Conservation (phyloP, 2,113 vertebrate genomes). For the Cairina moschata region DNA sequence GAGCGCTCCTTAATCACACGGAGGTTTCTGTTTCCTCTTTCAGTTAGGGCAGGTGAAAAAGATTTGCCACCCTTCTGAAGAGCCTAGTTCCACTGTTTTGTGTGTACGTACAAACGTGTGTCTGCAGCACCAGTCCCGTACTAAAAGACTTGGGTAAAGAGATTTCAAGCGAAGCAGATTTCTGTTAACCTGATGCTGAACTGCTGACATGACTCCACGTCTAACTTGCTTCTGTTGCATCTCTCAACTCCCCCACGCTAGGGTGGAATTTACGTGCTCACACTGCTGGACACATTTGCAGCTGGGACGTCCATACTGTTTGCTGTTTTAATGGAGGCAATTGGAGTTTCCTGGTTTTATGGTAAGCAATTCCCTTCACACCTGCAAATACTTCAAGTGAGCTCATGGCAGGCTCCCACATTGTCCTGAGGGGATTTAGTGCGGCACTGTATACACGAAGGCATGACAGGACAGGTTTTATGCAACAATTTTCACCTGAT, state of each 20-base stretch:
- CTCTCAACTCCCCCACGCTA: conserved; percentile 23
- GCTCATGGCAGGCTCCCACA: neutral
- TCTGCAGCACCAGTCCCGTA: neutral
- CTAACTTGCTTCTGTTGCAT: neutral
- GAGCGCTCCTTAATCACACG: neutral
- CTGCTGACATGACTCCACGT: neutral
- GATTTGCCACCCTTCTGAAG: too few species aligned
- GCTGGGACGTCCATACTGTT: conserved; percentile 97
- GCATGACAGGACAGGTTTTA: neutral
- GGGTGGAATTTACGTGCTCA: conserved; percentile 97
- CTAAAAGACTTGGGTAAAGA: neutral
- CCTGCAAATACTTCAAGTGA: neutral
- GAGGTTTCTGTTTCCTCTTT: neutral
- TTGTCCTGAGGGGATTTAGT: neutral
- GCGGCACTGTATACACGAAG: neutral
- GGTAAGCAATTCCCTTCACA: conserved; percentile 76
- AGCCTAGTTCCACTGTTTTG: neutral
- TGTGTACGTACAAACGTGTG: rapidly evolving
- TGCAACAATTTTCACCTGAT: neutral
- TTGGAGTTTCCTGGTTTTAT: conserved; percentile 98
- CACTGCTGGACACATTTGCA: conserved; percentile 94
- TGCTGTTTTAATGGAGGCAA: conserved; percentile 94
- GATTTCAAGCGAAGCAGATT: neutral
- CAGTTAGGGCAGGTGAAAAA: neutral
- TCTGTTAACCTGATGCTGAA: neutral